Base-by-base conservation (phyloP, 2,797 vertebrate species). In the Eidolon dupreanum region DNA sequence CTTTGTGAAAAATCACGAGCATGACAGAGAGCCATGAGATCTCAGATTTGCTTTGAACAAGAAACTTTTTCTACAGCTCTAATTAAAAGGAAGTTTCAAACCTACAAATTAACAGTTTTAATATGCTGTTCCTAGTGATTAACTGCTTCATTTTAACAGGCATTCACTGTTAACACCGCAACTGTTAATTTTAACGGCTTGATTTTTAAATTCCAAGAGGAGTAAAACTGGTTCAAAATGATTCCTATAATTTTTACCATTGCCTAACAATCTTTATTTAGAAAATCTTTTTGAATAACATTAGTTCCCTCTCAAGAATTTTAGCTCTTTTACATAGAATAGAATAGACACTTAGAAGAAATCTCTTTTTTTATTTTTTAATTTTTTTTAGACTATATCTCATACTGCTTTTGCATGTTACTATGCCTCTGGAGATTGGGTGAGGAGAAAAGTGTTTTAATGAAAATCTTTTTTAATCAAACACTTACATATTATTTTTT, bases 21-120 rank as follows among this genome's bases (percentile, higher is more conserved):
- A 70, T 38, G 73, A 82, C 94, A 96, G 87, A 95, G 86, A 96
- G 46, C 6, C 10, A 55, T 90, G 94, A 96, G 88, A 36, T 7
- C 6, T 97, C 89, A 97, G 78, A 28, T 90, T 96, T 90, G 19
- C 93, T 96, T 88, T 95, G 74, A 97, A 93, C 74, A 88, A 63
- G 96, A 90, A 96, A 97, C 41, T 95, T 97, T 98, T 96, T 88
- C 96, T 94, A 66, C 59, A 98, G 92, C 92, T n/a, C 57, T 97
- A 97, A 98, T 95, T 97, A 98, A 98, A 98, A 97, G 49, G 57
- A 97, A 90, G 81, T 97, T 97, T 98, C 97, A 97, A 93, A 88
- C 88, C 83, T 93, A 88, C 43, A 96, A 98, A 98, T 98, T 97
- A 98, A 96, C 88, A 97, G 93, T 88, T 96, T 96, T 95, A 97